Base-by-base conservation (phyloP, 2,113 vertebrate species). In the Pseudolaguvia tuberculata region DNA sequence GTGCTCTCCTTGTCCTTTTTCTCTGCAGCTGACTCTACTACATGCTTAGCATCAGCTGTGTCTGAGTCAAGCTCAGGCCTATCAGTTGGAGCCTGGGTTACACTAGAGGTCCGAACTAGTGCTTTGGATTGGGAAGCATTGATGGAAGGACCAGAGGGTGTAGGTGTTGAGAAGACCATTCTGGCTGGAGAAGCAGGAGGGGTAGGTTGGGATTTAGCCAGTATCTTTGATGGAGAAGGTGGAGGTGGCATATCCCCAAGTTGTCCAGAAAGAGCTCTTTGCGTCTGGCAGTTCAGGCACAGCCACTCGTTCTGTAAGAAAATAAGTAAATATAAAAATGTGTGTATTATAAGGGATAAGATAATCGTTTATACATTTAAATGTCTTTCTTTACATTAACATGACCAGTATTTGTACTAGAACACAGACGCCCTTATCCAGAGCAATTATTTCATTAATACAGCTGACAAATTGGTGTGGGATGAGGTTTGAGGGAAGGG, bases 231-330 rank as follows among this genome's bases (percentile, higher is more conserved):
- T 31, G 87, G 87, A 42, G 88, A 87, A 61, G 81, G 73, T 80
- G 88, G 83, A 59, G 90, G 87, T 65, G 88, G 88, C 69, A 87
- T 66, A 55, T 94, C 93, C 73, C 93, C 95, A 78, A 96, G 92
- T 61, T 98, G 93, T 87, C 94, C 95, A 47, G 93, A 92, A 71
- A 96, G 84, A 45, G 95, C 95, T 87, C 96, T 93, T 86, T 95
- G 92, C 35, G 95, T 98, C 88, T 99, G 97, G 81, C 97, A 99
- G 85, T 92, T 96, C 88, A 99, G 92, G 84, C 97, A 99, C 65
- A 99, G 91, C 97, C 97, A 99, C 91, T 99, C 96, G 86, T 94
- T 93, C 96, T 99, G 90, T 25, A 88, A 87, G 67, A 83, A 47
- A 87, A 81, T 70, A 63, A 78, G 25, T 14, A 48, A 59, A 81